phyloP scores from a whole-genome alignment of 2,113 vertebrate genomes.

The Calcarius ornatus region DNA sequence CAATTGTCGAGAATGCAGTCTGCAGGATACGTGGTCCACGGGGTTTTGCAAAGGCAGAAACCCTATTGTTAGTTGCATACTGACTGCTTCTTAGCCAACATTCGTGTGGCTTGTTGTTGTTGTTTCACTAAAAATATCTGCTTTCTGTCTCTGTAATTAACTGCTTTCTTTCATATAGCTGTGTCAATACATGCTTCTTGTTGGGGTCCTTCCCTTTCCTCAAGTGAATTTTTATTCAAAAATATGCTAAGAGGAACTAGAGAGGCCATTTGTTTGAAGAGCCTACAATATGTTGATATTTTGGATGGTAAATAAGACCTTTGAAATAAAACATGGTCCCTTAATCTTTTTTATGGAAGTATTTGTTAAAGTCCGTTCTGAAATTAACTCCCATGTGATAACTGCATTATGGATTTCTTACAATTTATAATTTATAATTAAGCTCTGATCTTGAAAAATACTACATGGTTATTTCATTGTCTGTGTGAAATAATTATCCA shows the following conservation, averaged over 20 bases:
- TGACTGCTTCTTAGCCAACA: not conserved
- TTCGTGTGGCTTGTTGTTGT: accelerated
- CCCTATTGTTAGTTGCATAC: not conserved
- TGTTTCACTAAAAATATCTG: not conserved
- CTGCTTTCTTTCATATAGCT: not conserved
- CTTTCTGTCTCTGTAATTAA: not conserved
- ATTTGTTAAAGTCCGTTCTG: not conserved
- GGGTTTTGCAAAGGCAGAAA: not conserved
- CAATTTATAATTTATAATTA: not conserved
- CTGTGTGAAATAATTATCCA: not conserved
- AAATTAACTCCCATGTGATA: not conserved
- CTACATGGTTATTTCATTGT: not conserved
- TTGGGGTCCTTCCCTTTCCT: not conserved
- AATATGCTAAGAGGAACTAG: not conserved
- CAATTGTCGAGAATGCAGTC: not conserved
- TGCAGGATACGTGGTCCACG: accelerated
- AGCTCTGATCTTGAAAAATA: not conserved
- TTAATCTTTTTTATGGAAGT: not conserved
- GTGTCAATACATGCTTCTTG: not conserved
- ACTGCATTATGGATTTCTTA: not conserved
- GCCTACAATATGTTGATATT: not conserved
- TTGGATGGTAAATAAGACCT: not conserved
- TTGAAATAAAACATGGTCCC: not conserved
- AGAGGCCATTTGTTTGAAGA: not conserved
- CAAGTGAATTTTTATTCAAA: not conserved